Evolutionary conservation across 2,113 vertebrate genomes (phyloP).

Genomic region (Heterochromis multidens): DNA sequence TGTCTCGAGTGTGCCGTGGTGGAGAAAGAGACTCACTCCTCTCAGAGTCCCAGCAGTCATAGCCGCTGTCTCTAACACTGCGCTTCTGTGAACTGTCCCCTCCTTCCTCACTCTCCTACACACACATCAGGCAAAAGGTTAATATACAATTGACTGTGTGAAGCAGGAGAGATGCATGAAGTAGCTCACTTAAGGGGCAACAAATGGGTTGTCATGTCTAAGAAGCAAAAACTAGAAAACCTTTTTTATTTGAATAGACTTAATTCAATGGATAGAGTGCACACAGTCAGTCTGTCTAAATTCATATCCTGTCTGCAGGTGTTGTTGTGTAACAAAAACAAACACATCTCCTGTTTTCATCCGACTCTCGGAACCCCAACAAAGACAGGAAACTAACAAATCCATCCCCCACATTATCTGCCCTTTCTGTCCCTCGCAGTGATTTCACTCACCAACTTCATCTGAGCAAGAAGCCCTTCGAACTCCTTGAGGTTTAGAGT

Average conservation of each 20-base stretch:
- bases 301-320: constrained; percentile 8
- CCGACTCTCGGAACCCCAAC: constrained; percentile 70
- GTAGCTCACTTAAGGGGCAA: not conserved
- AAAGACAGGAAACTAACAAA: constrained; percentile 55
- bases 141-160: not conserved
- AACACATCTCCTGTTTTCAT: constrained; percentile 66
- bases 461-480: constrained; percentile 91
- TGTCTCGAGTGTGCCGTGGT: constrained; percentile 89
- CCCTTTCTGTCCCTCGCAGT: not conserved
- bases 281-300: not conserved
- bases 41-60: constrained; percentile 98
- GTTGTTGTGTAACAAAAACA: constrained; percentile 68
- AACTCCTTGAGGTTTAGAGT: constrained; percentile 93
- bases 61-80: constrained; percentile 92
- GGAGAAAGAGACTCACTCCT: constrained; percentile 95
- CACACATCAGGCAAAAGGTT: not conserved
- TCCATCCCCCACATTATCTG: constrained; percentile 3
- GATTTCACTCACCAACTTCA: constrained; percentile 84
- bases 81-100: constrained; percentile 84
- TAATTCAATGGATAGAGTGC: not conserved
- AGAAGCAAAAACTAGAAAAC: not conserved
- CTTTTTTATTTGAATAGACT: not conserved
- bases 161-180: not conserved
- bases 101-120: constrained; percentile 77
- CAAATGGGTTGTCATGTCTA: not conserved